Evolutionary conservation across 2,113 vertebrate genomes (phyloP).

Genomic region (Gymnobelideus leadbeateri): DNA sequence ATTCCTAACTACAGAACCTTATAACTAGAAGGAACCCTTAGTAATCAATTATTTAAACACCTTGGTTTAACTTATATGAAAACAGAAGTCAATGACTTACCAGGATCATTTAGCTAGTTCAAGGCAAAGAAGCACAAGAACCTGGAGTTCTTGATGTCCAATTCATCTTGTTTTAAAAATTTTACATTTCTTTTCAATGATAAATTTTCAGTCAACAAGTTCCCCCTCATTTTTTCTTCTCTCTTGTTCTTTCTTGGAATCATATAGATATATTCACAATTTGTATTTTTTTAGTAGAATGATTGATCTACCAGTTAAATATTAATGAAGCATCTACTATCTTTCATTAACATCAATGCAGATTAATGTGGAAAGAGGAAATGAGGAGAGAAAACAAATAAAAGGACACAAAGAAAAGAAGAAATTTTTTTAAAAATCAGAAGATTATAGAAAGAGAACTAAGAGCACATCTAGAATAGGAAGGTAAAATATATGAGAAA

Average conservation of each 20-base stretch:
- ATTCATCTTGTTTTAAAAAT: neutral
- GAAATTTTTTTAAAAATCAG: constrained; percentile 2
- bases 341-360: neutral
- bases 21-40: too few species aligned
- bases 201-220: neutral
- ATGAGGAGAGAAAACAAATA: too few species aligned
- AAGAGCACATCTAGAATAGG: neutral
- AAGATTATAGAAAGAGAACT: neutral
- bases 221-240: neutral
- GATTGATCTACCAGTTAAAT: neutral
- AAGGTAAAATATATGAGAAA: too few species aligned
- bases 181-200: neutral
- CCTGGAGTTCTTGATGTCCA: too few species aligned
- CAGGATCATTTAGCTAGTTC: neutral
- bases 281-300: neutral
- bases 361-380: neutral
- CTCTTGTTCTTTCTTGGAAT: neutral
- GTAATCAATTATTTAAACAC: too few species aligned
- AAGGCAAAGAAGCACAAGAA: neutral
- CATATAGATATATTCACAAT: neutral
- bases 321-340: neutral
- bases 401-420: neutral
- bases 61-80: too few species aligned
- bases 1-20: too few species aligned
- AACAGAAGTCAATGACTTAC: neutral